Base-by-base conservation (phyloP, 2,113 vertebrate genomes). In the Gavia stellata region DNA sequence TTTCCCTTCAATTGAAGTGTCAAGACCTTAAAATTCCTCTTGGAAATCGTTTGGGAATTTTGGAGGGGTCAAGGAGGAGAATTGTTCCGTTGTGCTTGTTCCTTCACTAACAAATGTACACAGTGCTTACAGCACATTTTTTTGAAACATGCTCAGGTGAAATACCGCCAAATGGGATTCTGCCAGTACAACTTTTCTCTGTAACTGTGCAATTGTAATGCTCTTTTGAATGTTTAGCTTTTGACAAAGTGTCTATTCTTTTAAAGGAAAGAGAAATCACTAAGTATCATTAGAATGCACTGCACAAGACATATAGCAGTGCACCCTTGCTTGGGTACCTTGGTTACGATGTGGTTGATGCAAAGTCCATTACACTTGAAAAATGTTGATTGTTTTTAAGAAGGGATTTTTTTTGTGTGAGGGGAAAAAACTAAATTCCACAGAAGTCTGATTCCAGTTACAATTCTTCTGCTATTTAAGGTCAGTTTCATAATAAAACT, bases 101-200 rank as follows among this genome's bases (percentile, higher is more conserved):
- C 78, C 38, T n/a, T 63, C 59, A 10, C 14, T n/a, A 25, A 20
- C 40, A 52, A 52, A 25, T 9, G 17, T 15, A 17, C 20, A 28
- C 1, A 1, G 26, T 33, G 36, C 61, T 72, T 47, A 3, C 18
- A 34, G 65, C 14, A 31, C 8, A 3, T 4, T 36, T 59, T 28
- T 24, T 61, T 68, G 42, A 44, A 50, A 45, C 3, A 0, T 9
- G 13, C 20, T 68, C 12, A 20, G 14, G 38, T 42, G 31, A 55
- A 71, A 71, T n/a, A 17, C 44, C 31, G 42, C 38, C 1, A 0
- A 14, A 28, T 28, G 44, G 47, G 47, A 40, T 82, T 59, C 75
- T 61, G 67, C 14, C 4, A 2, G 8, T 23, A 5, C 9, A 1
- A 3, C 1, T 2, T 42, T 47, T 63, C 19, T 44, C 55, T n/a